Conservation (phyloP, 2,797 vertebrate species). For the Aratinga solstitialis region DNA sequence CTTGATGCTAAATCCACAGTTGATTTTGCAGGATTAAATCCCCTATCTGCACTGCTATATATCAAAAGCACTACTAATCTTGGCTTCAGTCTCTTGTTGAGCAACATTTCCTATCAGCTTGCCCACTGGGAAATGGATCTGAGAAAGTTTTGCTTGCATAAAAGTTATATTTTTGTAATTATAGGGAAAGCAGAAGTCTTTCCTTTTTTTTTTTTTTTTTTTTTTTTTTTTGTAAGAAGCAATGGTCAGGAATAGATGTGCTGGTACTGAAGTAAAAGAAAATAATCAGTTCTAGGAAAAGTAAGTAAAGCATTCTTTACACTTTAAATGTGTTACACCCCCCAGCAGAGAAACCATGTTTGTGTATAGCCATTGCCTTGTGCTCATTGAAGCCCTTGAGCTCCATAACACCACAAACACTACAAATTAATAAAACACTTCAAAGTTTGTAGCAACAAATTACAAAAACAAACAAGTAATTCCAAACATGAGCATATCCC, state of each 20-base stretch:
- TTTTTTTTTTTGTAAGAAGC: background rate
- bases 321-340: background rate
- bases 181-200: background rate
- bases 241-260: background rate
- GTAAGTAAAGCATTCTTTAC: background rate
- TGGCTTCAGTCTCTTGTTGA: background rate
- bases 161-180: background rate
- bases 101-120: background rate
- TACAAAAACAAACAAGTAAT: background rate
- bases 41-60: background rate
- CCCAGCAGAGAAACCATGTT: background rate
- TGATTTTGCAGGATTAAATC: background rate
- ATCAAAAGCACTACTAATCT: background rate
- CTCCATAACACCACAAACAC: background rate
- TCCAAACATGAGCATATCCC: background rate
- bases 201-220: background rate
- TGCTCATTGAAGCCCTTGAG: background rate
- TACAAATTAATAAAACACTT: background rate
- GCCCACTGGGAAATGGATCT: background rate
- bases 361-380: background rate
- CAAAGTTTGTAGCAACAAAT: background rate
- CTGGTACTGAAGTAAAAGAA: background rate
- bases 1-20: background rate
- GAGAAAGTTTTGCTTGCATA: background rate
- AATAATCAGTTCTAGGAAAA: background rate